phyloP scores from a whole-genome alignment of 30 jellyfish, hydroid and myxozoan genomes.

The Hydractinia echinata region DNA sequence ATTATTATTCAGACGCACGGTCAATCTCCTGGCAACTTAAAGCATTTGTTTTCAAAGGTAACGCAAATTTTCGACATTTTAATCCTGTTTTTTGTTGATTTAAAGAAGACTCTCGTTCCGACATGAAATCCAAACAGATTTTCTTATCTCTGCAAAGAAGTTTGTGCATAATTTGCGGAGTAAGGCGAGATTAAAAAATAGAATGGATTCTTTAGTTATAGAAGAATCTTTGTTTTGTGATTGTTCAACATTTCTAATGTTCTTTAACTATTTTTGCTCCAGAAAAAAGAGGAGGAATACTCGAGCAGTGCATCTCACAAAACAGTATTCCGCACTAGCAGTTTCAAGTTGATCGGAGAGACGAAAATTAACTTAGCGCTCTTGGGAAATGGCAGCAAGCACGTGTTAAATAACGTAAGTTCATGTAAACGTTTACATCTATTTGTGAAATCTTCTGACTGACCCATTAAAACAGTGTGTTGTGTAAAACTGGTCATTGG shows the following conservation, averaged over 20 bases:
- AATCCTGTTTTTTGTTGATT: too few species aligned
- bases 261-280: too few species aligned
- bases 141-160: too few species aligned
- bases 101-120: too few species aligned
- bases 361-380: constrained; percentile 42
- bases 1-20: constrained; percentile 25
- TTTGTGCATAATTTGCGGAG: too few species aligned
- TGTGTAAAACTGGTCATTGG: too few species aligned
- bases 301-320: constrained; percentile 63
- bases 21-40: constrained; percentile 46
- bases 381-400: constrained; percentile 59
- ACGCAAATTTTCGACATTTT: not conserved
- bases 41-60: constrained; percentile 30
- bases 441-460: too few species aligned
- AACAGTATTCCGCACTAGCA: constrained; percentile 86
- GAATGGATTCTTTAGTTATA: too few species aligned
- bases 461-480: too few species aligned
- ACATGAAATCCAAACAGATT: too few species aligned
- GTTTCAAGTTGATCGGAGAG: constrained; percentile 74
- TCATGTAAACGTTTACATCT: too few species aligned
- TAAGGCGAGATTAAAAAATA: too few species aligned
- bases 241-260: not conserved
- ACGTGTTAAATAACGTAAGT: constrained; percentile 2
- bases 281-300: constrained; percentile 18
- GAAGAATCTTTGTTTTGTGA: not conserved